These are phyloP conservation scores for Drosophila imparisetae DNA, from an alignment of 2,888 invertebrate species.

Conservation along the genomic window DNA sequence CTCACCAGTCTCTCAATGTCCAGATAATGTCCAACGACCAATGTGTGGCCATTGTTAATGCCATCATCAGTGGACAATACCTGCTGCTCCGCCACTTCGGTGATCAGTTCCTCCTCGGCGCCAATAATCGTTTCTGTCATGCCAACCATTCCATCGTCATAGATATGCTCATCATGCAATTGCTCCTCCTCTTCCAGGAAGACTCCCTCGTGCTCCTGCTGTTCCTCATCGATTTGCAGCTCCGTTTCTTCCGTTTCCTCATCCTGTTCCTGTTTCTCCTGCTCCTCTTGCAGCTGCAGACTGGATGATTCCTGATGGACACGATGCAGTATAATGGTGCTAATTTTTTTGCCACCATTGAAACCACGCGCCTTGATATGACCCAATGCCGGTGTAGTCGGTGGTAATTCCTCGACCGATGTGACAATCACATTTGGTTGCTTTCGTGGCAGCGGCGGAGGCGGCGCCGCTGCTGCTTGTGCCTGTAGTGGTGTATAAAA, in stretches of 20 bases:
- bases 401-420: slow-evolving; percentile 29
- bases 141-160: slow-evolving; percentile 52
- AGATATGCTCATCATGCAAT: slow-evolving; percentile 31
- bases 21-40: slow-evolving; percentile 6
- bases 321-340: slow-evolving; percentile 65
- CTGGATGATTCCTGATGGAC: slow-evolving; percentile 59
- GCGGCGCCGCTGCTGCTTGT: background rate
- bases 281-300: slow-evolving; percentile 24
- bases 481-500: slow-evolving; percentile 9
- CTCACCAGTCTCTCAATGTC: slow-evolving; percentile 28
- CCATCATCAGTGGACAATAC: slow-evolving; percentile 36
- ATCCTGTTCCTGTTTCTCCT: slow-evolving; percentile 21
- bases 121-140: slow-evolving; percentile 72
- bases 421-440: slow-evolving; percentile 31
- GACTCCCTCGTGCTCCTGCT: slow-evolving; percentile 1
- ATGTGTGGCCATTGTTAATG: slow-evolving; percentile 45
- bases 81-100: slow-evolving; percentile 27
- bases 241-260: slow-evolving; percentile 14
- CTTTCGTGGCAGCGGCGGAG: slow-evolving; percentile 12
- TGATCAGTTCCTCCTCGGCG: slow-evolving; percentile 57
- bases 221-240: slow-evolving; percentile 9
- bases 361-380: slow-evolving; percentile 53
- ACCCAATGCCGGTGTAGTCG: slow-evolving; percentile 35
- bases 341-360: slow-evolving; percentile 68
- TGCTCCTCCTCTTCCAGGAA: slow-evolving; percentile 16